Conservation (phyloP, 2,113 vertebrate genomes). For the Donacobius atricapilla region DNA sequence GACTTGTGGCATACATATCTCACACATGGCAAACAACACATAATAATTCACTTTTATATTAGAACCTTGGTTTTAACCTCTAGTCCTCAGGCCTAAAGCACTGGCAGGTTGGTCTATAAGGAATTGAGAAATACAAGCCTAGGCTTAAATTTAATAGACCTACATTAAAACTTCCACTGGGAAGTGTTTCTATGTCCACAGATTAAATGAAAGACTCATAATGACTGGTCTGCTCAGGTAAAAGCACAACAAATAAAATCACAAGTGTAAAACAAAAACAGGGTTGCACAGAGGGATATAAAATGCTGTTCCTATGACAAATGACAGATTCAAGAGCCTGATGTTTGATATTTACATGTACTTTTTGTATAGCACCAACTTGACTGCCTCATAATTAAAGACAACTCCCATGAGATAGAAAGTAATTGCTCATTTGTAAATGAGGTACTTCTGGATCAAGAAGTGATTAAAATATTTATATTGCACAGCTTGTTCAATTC, state of each 20-base stretch:
- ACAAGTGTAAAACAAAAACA: background rate
- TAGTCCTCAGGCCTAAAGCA: background rate
- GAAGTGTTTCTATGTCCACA: background rate
- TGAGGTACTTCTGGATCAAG: conserved; percentile 83
- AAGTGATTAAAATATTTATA: conserved; percentile 92
- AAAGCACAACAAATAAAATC: background rate
- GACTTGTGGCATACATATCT: background rate
- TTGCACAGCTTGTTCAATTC: conserved; percentile 80
- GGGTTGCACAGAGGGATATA: background rate
- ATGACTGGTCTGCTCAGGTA: background rate
- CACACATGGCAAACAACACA: background rate
- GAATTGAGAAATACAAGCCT: background rate
- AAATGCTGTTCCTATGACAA: conserved; percentile 29
- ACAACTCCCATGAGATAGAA: conserved; percentile 76
- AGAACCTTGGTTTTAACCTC: background rate
- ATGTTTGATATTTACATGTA: conserved; percentile 73
- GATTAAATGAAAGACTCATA: background rate
- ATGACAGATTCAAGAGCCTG: conserved; percentile 55
- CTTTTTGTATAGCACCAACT: conserved; percentile 65
- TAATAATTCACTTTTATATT: background rate
- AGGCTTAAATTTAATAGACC: background rate
- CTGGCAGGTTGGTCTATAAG: background rate
- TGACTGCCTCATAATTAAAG: conserved; percentile 76
- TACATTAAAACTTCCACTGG: background rate
- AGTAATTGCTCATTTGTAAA: conserved; percentile 92